Conservation (phyloP, 2,888 invertebrate species). For the Priapulus caudatus region DNA sequence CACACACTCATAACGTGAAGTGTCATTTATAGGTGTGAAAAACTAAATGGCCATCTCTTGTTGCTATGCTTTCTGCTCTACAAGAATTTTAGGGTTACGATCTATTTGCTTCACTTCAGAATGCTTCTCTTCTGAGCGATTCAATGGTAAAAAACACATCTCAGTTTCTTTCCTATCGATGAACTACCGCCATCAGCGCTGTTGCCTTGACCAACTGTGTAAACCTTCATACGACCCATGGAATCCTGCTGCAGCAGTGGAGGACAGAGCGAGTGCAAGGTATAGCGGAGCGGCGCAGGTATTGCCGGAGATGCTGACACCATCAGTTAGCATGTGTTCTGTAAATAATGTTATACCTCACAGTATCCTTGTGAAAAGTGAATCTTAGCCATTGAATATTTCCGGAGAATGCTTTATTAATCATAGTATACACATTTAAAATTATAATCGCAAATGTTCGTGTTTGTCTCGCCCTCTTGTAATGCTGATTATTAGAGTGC, state of each 20-base stretch:
- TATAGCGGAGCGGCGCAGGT: constrained; percentile 34
- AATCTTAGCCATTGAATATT: no score
- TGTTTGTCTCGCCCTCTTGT: no score
- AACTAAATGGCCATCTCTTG: no score
- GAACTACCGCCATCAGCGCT: constrained; percentile 21
- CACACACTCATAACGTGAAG: no score
- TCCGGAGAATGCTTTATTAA: no score
- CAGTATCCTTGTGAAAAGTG: no score
- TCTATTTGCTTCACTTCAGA: constrained; percentile 1
- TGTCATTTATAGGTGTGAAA: no score
- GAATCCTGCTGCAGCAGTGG: constrained; percentile 27
- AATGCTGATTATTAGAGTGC: no score
- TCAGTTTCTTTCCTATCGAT: constrained; percentile 25
- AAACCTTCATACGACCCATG: constrained; percentile 27
- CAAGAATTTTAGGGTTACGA: background rate
- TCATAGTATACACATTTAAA: no score
- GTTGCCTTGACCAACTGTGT: constrained; percentile 33
- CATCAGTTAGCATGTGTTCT: constrained; percentile 29
- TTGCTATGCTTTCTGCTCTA: background rate
- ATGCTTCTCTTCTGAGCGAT: constrained; percentile 16
- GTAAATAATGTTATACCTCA: no score
- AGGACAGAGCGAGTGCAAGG: constrained; percentile 28
- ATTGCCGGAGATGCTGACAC: constrained; percentile 37
- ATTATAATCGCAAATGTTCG: no score
- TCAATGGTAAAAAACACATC: constrained; percentile 27